Evolutionary conservation across 2,797 vertebrate genomes (phyloP).

Genomic region (Alcedo quadribrachys): DNA sequence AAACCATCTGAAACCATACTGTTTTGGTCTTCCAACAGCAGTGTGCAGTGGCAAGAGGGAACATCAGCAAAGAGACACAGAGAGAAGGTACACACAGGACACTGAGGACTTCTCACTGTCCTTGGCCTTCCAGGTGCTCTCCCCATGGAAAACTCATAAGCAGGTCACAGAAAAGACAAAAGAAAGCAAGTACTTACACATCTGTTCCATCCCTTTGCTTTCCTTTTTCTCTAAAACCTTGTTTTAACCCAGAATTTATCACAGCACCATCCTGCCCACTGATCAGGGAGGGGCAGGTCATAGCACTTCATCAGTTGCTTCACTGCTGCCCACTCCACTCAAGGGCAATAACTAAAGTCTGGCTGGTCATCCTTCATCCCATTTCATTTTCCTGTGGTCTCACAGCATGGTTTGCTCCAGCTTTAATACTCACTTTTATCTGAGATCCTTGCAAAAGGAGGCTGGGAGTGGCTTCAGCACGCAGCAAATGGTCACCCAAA

Average conservation of each 20-base stretch:
- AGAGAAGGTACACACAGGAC: accelerated
- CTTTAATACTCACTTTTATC: not conserved
- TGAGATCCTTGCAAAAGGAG: not conserved
- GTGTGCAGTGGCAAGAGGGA: not conserved
- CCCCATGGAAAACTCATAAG: not conserved
- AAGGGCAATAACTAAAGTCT: not conserved
- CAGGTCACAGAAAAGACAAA: not conserved
- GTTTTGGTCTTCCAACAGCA: not conserved
- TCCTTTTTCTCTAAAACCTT: not conserved
- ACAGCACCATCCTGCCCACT: not conserved
- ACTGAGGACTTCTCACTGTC: not conserved
- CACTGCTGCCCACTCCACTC: not conserved
- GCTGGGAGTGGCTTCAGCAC: accelerated
- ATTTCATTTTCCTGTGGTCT: not conserved
- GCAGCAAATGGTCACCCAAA: accelerated
- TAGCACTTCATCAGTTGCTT: not conserved
- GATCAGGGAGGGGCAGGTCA: accelerated
- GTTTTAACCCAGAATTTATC: not conserved
- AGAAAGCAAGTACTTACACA: not conserved
- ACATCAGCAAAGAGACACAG: not conserved
- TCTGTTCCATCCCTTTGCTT: not conserved
- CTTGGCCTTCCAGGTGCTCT: not conserved
- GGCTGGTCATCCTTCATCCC: not conserved
- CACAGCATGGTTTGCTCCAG: accelerated
- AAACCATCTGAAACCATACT: not conserved